Conservation (phyloP, 2,888 invertebrate genomes). For the Orthosia gracilis region DNA sequence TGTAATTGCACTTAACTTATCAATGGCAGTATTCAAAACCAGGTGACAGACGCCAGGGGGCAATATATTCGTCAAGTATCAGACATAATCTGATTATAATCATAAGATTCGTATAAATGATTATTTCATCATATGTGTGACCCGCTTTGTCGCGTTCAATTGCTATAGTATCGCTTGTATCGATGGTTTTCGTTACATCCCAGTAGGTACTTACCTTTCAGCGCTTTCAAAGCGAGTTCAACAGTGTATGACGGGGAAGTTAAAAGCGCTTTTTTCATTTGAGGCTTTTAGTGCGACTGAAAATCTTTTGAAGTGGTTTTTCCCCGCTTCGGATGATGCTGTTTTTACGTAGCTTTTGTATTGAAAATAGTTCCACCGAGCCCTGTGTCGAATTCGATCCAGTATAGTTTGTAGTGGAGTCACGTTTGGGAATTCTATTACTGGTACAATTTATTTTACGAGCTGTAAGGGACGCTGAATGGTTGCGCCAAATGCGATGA, state of each 20-base stretch:
- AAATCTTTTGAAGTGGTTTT: constrained; percentile 53
- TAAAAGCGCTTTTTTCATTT: constrained; percentile 43
- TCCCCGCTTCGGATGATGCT: constrained; percentile 34
- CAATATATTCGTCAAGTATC: constrained; percentile 1
- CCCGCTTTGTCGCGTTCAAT: constrained; percentile 9
- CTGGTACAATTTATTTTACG: constrained; percentile 33
- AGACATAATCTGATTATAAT: constrained; percentile 14
- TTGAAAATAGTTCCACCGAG: constrained; percentile 34
- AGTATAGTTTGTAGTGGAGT: constrained; percentile 21
- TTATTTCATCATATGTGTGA: constrained; percentile 17
- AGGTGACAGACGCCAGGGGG: neutral
- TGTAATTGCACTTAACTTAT: constrained; percentile 11
- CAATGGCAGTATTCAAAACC: neutral
- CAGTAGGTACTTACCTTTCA: constrained; percentile 42
- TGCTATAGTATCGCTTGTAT: neutral
- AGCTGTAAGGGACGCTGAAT: constrained; percentile 22
- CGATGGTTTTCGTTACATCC: constrained; percentile 22
- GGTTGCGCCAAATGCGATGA: constrained; percentile 4
- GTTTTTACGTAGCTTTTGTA: constrained; percentile 24
- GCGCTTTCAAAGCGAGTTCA: constrained; percentile 49
- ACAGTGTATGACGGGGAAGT: constrained; percentile 43
- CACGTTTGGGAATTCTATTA: constrained; percentile 41
- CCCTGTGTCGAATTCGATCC: constrained; percentile 19
- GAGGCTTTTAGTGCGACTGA: constrained; percentile 44
- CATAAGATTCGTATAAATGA: constrained; percentile 16